A percentile compares a stretch with the other conserved stretches of the same genome.
Conservation (phyloP, 2,113 vertebrate genomes). For the Leptosomus discolor region DNA sequence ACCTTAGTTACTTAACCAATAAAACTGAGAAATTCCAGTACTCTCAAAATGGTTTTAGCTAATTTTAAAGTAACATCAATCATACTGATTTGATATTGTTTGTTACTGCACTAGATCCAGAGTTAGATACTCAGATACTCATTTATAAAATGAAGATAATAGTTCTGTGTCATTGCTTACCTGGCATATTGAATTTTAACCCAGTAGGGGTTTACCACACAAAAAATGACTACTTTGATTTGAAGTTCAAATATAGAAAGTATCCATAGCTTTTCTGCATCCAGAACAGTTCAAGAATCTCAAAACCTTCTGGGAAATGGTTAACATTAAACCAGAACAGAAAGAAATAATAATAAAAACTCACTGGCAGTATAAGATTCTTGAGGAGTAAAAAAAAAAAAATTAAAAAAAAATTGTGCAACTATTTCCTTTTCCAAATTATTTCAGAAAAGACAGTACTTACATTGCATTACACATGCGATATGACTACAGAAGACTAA, state of each 20-base stretch:
- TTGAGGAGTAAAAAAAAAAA: neutral
- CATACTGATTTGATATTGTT: neutral
- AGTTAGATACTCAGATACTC: neutral
- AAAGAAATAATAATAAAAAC: neutral
- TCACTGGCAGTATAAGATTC: neutral
- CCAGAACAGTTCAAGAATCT: neutral
- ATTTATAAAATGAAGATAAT: neutral
- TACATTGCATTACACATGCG: neutral
- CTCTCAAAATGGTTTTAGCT: neutral
- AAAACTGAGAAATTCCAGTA: neutral
- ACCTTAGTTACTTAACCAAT: neutral
- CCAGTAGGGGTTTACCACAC: neutral
- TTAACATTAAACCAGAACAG: neutral
- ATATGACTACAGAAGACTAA: neutral
- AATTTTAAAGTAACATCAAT: neutral
- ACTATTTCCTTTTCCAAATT: neutral
- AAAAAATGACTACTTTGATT: neutral
- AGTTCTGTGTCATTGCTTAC: neutral
- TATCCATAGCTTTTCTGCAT: neutral
- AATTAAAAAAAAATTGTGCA: neutral
- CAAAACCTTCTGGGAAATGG: neutral
- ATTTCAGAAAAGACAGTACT: neutral
- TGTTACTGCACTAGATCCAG: neutral
- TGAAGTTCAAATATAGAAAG: neutral
- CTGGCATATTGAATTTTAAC: neutral